phyloP scores from a whole-genome alignment of 1,140 invertebrate species.

The Cydia amplana region DNA sequence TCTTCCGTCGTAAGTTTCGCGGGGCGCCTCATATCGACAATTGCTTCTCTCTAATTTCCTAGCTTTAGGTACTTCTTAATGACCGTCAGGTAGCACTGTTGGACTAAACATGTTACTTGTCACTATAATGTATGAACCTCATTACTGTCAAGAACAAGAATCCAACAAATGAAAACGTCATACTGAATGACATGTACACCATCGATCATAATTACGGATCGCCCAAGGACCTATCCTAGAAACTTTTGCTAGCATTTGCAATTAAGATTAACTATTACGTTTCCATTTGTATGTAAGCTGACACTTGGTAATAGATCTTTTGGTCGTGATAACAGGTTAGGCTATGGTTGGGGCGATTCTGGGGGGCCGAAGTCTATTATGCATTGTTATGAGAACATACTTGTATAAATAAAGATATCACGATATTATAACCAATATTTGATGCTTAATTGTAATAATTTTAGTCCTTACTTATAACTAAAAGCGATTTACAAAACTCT shows the following conservation, averaged over 20 bases:
- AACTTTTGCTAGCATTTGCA: slow-evolving; percentile 6
- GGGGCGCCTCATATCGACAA: no score
- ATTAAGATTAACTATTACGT: slow-evolving; percentile 19
- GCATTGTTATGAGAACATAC: not conserved
- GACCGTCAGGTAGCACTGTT: not conserved
- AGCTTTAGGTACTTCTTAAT: not conserved
- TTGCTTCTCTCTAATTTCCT: no score
- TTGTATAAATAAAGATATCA: not conserved
- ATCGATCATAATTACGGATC: not conserved
- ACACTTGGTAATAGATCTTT: slow-evolving; percentile 13
- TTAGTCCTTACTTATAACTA: no score
- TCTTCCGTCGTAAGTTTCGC: no score
- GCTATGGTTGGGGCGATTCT: not conserved
- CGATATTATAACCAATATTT: not conserved
- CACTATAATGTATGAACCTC: not conserved
- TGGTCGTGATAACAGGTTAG: slow-evolving; percentile 12
- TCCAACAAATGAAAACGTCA: slow-evolving; percentile 9
- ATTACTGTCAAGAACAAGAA: slow-evolving; percentile 1
- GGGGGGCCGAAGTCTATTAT: not conserved
- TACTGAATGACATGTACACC: not conserved
- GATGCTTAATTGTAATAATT: no score
- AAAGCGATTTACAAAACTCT: no score
- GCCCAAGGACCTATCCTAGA: not conserved
- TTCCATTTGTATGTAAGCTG: slow-evolving; percentile 11
- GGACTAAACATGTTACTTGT: not conserved